Conservation (phyloP, 2,888 invertebrate species). For the Drosophila paramelanica region DNA sequence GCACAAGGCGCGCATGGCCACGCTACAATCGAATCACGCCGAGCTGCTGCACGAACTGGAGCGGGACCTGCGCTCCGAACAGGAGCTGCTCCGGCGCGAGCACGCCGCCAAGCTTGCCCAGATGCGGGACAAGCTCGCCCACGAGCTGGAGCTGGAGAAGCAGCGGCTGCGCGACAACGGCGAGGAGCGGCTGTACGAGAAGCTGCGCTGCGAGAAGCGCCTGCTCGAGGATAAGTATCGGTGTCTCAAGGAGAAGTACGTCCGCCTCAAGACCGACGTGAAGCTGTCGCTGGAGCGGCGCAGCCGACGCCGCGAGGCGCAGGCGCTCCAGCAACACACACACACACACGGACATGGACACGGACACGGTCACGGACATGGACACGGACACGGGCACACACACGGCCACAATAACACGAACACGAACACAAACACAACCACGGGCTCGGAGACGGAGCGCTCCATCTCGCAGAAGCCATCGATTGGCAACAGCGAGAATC, state of each 20-base stretch:
- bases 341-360: conserved; percentile 87
- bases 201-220: conserved; percentile 89
- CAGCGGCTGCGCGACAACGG: conserved; percentile 84
- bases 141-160: conserved; percentile 86
- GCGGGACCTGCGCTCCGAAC: conserved; percentile 86
- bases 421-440: conserved; percentile 87
- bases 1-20: conserved; percentile 84
- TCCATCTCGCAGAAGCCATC: conserved; percentile 90
- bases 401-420: conserved; percentile 83
- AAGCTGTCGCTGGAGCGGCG: conserved; percentile 91
- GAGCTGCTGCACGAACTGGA: conserved; percentile 84
- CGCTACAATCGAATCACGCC: conserved; percentile 83
- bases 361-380: conserved; percentile 91
- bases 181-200: conserved; percentile 87
- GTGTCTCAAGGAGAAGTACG: conserved; percentile 92
- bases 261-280: conserved; percentile 91
- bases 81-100: conserved; percentile 89
- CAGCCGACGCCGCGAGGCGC: conserved; percentile 88
- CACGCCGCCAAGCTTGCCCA: conserved; percentile 89
- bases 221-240: conserved; percentile 91
- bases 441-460: conserved; percentile 92
- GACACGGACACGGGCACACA: conserved; percentile 83
- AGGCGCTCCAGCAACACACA: conserved; percentile 79
- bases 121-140: conserved; percentile 87
- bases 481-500: conserved; percentile 85